Evolutionary conservation across 2,888 invertebrate species (phyloP).

Genomic region (Malthinus flaveolus): DNA sequence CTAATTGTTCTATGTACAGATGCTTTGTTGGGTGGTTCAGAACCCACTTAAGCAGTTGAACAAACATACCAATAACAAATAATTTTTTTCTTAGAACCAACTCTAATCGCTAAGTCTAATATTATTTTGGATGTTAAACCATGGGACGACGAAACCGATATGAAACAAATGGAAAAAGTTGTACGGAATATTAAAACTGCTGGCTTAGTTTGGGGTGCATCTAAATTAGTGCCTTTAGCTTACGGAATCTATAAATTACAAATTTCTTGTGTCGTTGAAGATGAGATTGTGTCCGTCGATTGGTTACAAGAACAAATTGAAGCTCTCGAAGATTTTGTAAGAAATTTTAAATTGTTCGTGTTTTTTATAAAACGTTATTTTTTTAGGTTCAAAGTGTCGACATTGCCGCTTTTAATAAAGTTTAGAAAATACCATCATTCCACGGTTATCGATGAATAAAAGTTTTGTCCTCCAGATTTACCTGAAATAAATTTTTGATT

Average conservation of each 20-base stretch:
- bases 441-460: too few relatives aligned
- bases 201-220: conserved; percentile 93
- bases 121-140: conserved; percentile 94
- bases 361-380: conserved; percentile 22
- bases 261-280: conserved; percentile 91
- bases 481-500: too few relatives aligned
- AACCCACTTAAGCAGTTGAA: too few relatives aligned
- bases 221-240: conserved; percentile 87
- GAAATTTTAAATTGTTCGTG: conserved; percentile 39
- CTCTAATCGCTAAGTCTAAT: conserved; percentile 90
- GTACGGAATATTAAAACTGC: conserved; percentile 80
- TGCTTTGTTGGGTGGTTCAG: too few relatives aligned
- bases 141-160: conserved; percentile 91
- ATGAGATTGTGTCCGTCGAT: conserved; percentile 92
- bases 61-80: too few relatives aligned
- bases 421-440: conserved; percentile 56
- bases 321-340: conserved; percentile 79
- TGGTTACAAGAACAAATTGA: conserved; percentile 86
- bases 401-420: conserved; percentile 94
- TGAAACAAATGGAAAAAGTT: conserved; percentile 78
- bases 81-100: conserved; percentile 68
- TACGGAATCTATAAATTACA: conserved; percentile 92
- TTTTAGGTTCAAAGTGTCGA: conserved; percentile 86
- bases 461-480: too few relatives aligned
- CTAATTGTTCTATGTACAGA: too few relatives aligned